A percentile compares a stretch with the other conserved stretches of the same genome.
Conservation (phyloP, 2,113 vertebrate genomes). For the Fulica atra region DNA sequence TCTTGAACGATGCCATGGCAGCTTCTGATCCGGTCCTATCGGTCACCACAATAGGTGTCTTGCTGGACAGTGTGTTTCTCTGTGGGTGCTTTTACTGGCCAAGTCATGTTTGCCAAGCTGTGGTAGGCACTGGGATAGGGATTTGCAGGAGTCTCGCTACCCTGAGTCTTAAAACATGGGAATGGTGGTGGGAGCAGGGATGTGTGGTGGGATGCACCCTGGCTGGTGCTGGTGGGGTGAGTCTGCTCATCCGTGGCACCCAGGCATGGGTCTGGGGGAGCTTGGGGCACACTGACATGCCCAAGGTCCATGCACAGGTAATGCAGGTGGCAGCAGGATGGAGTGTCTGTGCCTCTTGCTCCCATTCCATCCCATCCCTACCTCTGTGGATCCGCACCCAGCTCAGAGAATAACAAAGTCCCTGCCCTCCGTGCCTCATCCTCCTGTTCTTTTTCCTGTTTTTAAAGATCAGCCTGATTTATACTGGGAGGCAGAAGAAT, state of each 20-base stretch:
- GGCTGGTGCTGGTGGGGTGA: accelerated
- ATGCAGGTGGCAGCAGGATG: not conserved
- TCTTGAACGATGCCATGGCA: accelerated
- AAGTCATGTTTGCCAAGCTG: not conserved
- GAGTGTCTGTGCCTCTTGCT: accelerated
- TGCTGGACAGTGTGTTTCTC: accelerated
- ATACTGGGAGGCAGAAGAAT: not conserved
- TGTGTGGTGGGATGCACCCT: accelerated
- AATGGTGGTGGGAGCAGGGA: accelerated
- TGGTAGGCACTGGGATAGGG: not conserved
- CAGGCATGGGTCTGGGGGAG: not conserved
- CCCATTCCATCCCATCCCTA: not conserved
- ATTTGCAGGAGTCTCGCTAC: not conserved
- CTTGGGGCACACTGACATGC: accelerated
- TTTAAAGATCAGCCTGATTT: not conserved
- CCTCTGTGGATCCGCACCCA: not conserved
- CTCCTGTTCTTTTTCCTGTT: not conserved
- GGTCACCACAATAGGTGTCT: accelerated
- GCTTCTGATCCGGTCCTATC: not conserved
- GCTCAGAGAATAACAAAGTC: not conserved
- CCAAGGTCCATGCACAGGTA: accelerated
- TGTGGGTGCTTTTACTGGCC: accelerated
- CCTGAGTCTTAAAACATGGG: not conserved
- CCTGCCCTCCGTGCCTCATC: accelerated
- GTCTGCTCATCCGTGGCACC: accelerated